Conservation (phyloP, 1,140 invertebrate species). For the Monochamus saltuarius region DNA sequence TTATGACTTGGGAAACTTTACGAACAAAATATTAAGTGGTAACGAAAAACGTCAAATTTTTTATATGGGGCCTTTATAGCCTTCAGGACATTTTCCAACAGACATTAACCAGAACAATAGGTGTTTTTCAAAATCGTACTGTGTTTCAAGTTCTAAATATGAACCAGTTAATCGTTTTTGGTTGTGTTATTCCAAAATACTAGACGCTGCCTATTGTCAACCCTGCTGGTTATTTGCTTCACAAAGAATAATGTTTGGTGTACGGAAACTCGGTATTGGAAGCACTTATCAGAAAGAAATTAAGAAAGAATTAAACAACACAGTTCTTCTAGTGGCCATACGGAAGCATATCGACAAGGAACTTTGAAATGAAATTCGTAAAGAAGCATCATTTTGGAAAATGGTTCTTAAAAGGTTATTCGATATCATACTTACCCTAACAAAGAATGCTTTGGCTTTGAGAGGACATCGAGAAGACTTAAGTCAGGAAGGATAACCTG, state of each 20-base stretch:
- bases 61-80: neutral
- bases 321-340: slow-evolving; percentile 27
- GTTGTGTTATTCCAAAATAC: slow-evolving; percentile 2
- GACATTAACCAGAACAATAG: slow-evolving; percentile 3
- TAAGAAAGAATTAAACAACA: slow-evolving; percentile 9
- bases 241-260: slow-evolving; percentile 13
- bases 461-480: slow-evolving; percentile 19
- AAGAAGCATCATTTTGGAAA: slow-evolving; percentile 33
- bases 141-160: slow-evolving; percentile 7
- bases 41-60: slow-evolving; percentile 6
- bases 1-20: slow-evolving; percentile 4
- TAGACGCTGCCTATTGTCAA: slow-evolving; percentile 20
- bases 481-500: slow-evolving; percentile 15
- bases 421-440: slow-evolving; percentile 15
- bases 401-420: slow-evolving; percentile 18
- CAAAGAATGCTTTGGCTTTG: slow-evolving; percentile 20
- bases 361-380: slow-evolving; percentile 33
- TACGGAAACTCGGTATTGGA: slow-evolving; percentile 14
- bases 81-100: slow-evolving; percentile 4
- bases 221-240: slow-evolving; percentile 16
- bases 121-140: slow-evolving; percentile 9
- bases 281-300: slow-evolving; percentile 11
- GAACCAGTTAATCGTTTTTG: slow-evolving; percentile 12
- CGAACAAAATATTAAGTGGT: slow-evolving; percentile 7
- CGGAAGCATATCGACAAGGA: slow-evolving; percentile 39